Percentiles rank a stretch among this genome's conserved stretches.
These are phyloP conservation scores for Gadopsis marmoratus DNA, from an alignment of 2,797 vertebrate species.

Conservation along the genomic window DNA sequence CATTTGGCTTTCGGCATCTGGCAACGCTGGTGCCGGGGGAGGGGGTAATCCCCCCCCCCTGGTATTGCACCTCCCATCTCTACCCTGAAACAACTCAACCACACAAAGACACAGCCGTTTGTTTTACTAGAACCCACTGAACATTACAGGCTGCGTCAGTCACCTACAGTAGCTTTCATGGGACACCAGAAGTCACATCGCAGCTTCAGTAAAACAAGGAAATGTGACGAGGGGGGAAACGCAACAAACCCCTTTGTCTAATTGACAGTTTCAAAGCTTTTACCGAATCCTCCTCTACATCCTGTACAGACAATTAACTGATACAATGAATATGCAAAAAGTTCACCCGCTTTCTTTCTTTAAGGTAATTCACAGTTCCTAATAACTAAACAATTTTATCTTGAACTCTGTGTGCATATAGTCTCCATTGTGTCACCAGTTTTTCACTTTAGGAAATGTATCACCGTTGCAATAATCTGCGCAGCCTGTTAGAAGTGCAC, in stretches of 20 bases:
- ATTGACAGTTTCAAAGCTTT: neutral
- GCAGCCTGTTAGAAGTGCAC: neutral
- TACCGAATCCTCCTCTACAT: no score
- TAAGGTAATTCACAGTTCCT: no score
- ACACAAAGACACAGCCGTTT: neutral
- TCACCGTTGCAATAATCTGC: neutral
- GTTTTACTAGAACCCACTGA: neutral
- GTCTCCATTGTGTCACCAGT: neutral
- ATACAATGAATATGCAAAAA: neutral
- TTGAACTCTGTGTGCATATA: no score
- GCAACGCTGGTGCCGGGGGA: neutral
- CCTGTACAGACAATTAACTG: neutral
- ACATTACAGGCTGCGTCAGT: neutral
- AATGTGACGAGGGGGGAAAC: conserved; percentile 12
- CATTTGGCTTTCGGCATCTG: neutral
- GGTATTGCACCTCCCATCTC: neutral
- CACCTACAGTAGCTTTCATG: neutral
- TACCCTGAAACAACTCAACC: conserved; percentile 16
- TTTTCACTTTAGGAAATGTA: neutral
- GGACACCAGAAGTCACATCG: neutral
- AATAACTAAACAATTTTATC: neutral
- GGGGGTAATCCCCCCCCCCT: neutral
- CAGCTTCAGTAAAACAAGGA: conserved; percentile 37
- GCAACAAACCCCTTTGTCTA: neutral
- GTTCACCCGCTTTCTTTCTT: neutral